These are phyloP conservation scores for Lontra canadensis DNA, from an alignment of 2,113 vertebrate species.

Conservation along the genomic window DNA sequence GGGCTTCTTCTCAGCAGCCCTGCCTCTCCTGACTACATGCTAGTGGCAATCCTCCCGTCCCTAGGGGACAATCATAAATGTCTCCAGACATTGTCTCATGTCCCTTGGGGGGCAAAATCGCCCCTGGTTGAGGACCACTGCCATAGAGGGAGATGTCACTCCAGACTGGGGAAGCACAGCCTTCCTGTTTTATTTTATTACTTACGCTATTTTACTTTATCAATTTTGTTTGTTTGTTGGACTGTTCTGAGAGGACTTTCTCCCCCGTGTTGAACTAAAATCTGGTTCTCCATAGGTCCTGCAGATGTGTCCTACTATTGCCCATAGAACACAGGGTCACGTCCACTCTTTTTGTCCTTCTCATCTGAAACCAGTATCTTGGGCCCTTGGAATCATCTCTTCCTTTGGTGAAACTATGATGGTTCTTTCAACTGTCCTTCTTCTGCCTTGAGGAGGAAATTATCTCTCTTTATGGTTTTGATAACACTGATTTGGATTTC, in stretches of 20 bases:
- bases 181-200: neutral
- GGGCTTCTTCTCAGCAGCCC: accelerated
- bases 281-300: neutral
- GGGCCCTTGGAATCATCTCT: neutral
- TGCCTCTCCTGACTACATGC: neutral
- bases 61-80: neutral
- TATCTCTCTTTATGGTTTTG: neutral
- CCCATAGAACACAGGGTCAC: accelerated
- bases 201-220: neutral
- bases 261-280: neutral
- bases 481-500: too few species aligned
- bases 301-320: neutral
- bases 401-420: neutral
- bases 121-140: neutral
- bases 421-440: neutral
- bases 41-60: accelerated
- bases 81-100: neutral
- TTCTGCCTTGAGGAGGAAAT: neutral
- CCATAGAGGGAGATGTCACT: neutral
- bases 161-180: accelerated
- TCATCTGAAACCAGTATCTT: accelerated
- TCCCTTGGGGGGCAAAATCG: neutral
- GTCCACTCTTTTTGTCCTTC: accelerated
- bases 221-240: neutral
- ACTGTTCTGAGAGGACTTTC: neutral